Evolutionary conservation across 1,140 invertebrate species (phyloP), one percentile per base, ranked within the genome.

Genomic region (Zaprionus africanus): DNA sequence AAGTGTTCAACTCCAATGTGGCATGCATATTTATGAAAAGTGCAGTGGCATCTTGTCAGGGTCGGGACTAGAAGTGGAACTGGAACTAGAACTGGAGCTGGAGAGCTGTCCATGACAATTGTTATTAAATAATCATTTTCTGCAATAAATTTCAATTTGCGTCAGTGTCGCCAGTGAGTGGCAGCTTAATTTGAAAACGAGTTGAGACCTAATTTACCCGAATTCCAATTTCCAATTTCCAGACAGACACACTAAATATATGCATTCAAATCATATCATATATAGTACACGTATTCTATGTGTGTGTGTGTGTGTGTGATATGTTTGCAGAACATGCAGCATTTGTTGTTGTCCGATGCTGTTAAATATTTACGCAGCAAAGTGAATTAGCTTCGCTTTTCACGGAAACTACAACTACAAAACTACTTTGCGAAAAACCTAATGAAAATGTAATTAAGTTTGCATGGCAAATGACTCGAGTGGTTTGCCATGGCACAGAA

Each of bases 41-140:
- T 88, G 85, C 85, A 84, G 68, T 84, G 71, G 68, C 66, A 80
- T 90, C 78, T 73, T 84, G 78, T 78, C 81, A 73, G 70, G 63
- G 69, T 82, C 46, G 63, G 41, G 19, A 19, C 46, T 24, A 12
- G 1, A 7, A 13, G 19, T 19, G 46, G 6, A 17, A 46, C 6
- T 34, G 36, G 59, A 56, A 53, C 38, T 41, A 2, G 43, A 7
- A 13, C 46, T 19, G 46, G 6, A 17, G 17, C n/a, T 34, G 36
- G 59, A 56, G 43, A 49, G 17, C 46, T 53, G 49, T 66, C 41
- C 24, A 11, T 53, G 46, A 51, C 65, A 66, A 79, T 86, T 88
- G 65, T 81, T 84, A 88, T 88, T 90, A 88, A 88, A 90, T 84
- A 90, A 84, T 88, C 81, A 88, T 88, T 90, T 81, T 84, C 78